Evolutionary conservation across 2,797 vertebrate genomes (phyloP).

Genomic region (Melopsittacus undulatus): DNA sequence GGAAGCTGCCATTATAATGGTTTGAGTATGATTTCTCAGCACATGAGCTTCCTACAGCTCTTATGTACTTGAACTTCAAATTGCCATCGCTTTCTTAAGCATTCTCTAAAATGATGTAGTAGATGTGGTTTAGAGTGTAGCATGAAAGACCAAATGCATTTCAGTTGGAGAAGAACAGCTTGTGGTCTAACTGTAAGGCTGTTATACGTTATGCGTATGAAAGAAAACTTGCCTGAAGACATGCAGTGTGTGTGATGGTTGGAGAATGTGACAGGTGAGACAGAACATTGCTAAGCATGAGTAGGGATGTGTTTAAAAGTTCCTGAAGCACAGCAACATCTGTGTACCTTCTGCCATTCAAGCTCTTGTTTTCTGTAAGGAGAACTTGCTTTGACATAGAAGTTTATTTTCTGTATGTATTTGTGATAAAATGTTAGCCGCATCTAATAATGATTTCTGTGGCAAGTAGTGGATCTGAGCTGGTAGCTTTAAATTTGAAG

Average conservation of each 20-base stretch:
- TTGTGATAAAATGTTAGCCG: background rate
- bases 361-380: background rate
- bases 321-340: background rate
- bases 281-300: background rate
- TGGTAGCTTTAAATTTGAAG: background rate
- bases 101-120: background rate
- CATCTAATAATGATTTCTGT: background rate
- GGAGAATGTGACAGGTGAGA: background rate
- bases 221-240: background rate
- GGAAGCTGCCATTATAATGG: background rate
- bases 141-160: background rate
- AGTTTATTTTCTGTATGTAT: background rate
- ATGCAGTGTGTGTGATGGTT: rapidly evolving
- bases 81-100: background rate
- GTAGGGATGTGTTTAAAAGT: background rate
- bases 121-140: background rate
- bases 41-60: background rate
- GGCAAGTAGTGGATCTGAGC: background rate
- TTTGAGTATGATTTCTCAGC: background rate
- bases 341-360: background rate
- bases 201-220: rapidly evolving
- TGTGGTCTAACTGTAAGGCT: conserved; percentile 2
- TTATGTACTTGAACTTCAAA: background rate
- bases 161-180: background rate
- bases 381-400: background rate